These are phyloP conservation scores for Shinisaurus crocodilurus DNA, from an alignment of 2,113 vertebrate genomes.

Conservation along the genomic window DNA sequence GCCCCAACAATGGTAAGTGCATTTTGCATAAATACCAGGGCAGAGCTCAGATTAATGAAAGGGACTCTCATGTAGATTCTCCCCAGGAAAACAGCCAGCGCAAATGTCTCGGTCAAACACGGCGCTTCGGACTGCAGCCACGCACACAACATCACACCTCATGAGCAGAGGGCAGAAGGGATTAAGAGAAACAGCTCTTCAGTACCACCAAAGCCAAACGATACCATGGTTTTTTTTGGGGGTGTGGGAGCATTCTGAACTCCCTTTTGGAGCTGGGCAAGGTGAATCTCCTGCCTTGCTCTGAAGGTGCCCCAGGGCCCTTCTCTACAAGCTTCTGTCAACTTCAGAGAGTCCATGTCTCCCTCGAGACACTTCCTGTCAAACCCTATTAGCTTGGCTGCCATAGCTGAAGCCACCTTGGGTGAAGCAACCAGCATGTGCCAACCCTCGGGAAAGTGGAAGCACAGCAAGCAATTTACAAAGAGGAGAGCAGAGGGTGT, in stretches of 20 bases:
- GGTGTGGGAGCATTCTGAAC: background rate
- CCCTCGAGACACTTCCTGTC: slow-evolving; percentile 55
- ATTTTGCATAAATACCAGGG: too few species aligned
- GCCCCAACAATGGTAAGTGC: too few species aligned
- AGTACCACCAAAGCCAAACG: background rate
- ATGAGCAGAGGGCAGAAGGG: background rate
- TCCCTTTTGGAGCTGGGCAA: background rate
- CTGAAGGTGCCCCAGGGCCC: background rate
- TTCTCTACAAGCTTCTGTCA: slow-evolving; percentile 39
- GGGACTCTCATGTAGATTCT: too few species aligned
- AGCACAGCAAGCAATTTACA: fast-evolving
- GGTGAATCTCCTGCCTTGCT: background rate
- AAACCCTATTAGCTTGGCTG: background rate
- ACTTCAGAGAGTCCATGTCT: background rate
- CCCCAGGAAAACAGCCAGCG: fast-evolving
- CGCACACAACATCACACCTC: fast-evolving
- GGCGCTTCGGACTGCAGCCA: fast-evolving
- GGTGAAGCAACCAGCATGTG: fast-evolving
- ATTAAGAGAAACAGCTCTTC: background rate
- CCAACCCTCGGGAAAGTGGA: background rate
- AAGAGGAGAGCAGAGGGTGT: fast-evolving
- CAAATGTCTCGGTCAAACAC: fast-evolving
- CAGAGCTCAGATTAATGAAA: too few species aligned
- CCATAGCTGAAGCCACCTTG: slow-evolving; percentile 10
- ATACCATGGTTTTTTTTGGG: background rate